Evolutionary conservation across 1,140 invertebrate genomes (phyloP), one percentile per base, ranked within the genome.

Genomic region (Anadara kagoshimensis): DNA sequence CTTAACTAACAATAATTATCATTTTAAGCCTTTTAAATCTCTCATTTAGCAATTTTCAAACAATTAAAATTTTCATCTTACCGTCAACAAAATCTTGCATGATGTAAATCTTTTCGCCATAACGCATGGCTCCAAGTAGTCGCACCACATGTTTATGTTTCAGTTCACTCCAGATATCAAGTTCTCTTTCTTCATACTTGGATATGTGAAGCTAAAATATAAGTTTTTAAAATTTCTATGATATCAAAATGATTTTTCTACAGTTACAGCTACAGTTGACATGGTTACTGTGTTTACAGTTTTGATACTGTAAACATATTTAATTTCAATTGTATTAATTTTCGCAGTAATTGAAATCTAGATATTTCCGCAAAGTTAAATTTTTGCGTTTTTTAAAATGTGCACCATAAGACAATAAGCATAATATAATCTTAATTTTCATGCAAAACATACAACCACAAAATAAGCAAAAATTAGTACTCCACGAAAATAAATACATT

Each of bases 31-130:
- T 22, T 10, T 10, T 16, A 1, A 51, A 22, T 18, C 4, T 51
- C 49, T 51, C 4, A 18, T 51, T 16, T 51, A 22, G 20, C 49
- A 51, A 10, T 22, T 22, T 22, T 22, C 4, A 4, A 51, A 51
- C 18, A 10, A n/a, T n/a, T 22, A 16, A 51, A 22, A 18, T 16
- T 2, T 51, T 4, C 7, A 49, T 24, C 73, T 24, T 68, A 85
- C 84, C 86, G 73, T 83, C 83, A 78, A 86, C 82, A 54, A 85
- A 85, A 47, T 87, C 85, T 1, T 75, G 72, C 22, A 87, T 64
- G 43, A 86, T 82, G 69, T 85, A 86, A 26, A 87, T 81, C 57
- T 83, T 83, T 43, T 79, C 75, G 7, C 75, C 80, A 53, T 78
- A 72, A 24, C 83, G 73, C 26, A 85, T 76, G 20, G 86, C 84